Evolutionary conservation across 2,113 vertebrate species (phyloP).

Genomic region (Arizona elegans): DNA sequence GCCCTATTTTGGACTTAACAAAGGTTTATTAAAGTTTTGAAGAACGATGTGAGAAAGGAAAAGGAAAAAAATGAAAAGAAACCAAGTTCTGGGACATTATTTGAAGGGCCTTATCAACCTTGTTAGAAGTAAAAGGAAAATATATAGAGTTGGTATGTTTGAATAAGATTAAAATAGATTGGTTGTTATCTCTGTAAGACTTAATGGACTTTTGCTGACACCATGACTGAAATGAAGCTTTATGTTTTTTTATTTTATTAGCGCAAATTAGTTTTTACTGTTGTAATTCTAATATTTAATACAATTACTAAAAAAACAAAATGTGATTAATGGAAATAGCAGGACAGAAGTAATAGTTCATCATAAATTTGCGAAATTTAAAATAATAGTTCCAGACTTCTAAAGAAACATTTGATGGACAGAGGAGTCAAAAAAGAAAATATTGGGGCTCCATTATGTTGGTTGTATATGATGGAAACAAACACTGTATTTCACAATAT

Average conservation of each 20-base stretch:
- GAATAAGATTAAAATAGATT: background rate
- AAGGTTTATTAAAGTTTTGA: background rate
- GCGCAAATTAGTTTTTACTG: background rate
- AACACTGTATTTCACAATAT: background rate
- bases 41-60: background rate
- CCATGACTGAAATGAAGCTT: background rate
- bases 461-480: background rate
- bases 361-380: background rate
- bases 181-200: background rate
- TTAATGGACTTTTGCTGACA: background rate
- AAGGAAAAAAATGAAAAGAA: background rate
- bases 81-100: background rate
- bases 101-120: background rate
- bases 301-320: background rate
- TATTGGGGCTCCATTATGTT: background rate
- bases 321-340: background rate
- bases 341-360: background rate
- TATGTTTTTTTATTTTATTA: background rate
- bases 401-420: background rate
- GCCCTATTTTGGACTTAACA: background rate
- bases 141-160: background rate
- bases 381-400: background rate
- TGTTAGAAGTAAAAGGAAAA: background rate
- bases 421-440: background rate
- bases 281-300: background rate